Conservation (phyloP, 2,797 vertebrate species). For the Hypotaenidia philippensis region DNA sequence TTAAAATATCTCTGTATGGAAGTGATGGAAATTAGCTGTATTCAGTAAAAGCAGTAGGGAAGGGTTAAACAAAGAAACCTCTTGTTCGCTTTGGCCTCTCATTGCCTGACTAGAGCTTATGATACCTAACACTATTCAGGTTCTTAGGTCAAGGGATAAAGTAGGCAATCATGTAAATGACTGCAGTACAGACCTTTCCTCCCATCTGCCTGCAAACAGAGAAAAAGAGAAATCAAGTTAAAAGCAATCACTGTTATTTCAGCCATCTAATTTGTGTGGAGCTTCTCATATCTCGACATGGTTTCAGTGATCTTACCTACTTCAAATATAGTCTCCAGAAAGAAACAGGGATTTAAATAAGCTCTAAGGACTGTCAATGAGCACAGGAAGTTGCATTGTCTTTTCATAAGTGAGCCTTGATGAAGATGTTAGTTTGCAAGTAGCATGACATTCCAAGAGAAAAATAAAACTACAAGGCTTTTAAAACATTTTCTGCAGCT, state of each 20-base stretch:
- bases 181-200: conserved; percentile 16
- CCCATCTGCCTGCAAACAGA: conserved; percentile 37
- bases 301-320: conserved; percentile 37
- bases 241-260: conserved; percentile 23
- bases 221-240: conserved; percentile 31
- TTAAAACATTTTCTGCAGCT: conserved; percentile 44
- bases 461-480: conserved; percentile 51
- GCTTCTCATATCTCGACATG: not conserved
- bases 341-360: conserved; percentile 33
- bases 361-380: not conserved
- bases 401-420: conserved; percentile 53
- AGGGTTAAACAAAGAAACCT: not conserved
- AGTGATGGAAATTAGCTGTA: conserved; percentile 47
- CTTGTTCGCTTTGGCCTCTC: not conserved
- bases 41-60: conserved; percentile 26
- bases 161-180: conserved; percentile 49
- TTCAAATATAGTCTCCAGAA: conserved; percentile 42
- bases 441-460: conserved; percentile 19
- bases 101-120: not conserved
- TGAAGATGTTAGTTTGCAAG: conserved; percentile 34
- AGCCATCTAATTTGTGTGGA: conserved; percentile 37
- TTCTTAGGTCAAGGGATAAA: conserved; percentile 47
- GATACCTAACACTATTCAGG: not conserved
- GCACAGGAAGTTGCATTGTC: conserved; percentile 27
- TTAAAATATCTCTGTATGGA: not conserved